Base-by-base conservation (phyloP, 2,113 vertebrate genomes). In the Catharus bicknelli region DNA sequence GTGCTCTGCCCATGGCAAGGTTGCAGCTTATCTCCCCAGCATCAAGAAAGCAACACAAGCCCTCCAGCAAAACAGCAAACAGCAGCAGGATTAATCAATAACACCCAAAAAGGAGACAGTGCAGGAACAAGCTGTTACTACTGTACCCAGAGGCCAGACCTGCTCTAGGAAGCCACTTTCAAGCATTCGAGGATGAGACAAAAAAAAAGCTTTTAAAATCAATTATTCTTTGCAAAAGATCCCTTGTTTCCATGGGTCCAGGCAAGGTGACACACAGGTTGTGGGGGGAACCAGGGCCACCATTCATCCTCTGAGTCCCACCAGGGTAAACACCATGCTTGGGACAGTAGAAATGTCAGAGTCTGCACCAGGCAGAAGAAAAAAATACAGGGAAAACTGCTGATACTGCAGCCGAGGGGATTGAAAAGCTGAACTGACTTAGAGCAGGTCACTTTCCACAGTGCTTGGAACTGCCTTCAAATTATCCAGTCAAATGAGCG, bases 391-490 rank as follows among this genome's bases (percentile, higher is more conserved):
- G 68, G 51, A 63, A 93, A 95, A 95, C 7, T 86, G 95, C 94
- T 96, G 94, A 95, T 61, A 50, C 43, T 81, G 92, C 94, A 86
- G 32, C 45, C 0, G 0, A 50, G n/a, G 66, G 90, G 90, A 94
- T 38, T 91, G 87, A 88, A 81, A 90, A 86, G 77, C 53, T 86
- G 51, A 78, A 80, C 62, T 87, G 67, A 82, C 47, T 94, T 53
- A 36, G 38, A 92, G 76, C 79, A 67, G 68, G 77, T 85, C 88
- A 66, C 61, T 88, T 93, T 93, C 73, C 90, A 91, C 64, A 36
- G 70, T 42, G 54, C 57, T 93, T 86, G 78, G 90, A 94, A 77
- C 59, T 88, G 94, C 64, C 88, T 95, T 48, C 72, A 36, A 92
- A 94, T 96, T 90, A 90, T 88, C 54, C 8, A 0, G 80, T 88